A percentile compares a stretch with the other conserved stretches of the same genome.
Evolutionary conservation across 2,888 invertebrate genomes (phyloP).

Genomic region (Epinotia brunnichana): DNA sequence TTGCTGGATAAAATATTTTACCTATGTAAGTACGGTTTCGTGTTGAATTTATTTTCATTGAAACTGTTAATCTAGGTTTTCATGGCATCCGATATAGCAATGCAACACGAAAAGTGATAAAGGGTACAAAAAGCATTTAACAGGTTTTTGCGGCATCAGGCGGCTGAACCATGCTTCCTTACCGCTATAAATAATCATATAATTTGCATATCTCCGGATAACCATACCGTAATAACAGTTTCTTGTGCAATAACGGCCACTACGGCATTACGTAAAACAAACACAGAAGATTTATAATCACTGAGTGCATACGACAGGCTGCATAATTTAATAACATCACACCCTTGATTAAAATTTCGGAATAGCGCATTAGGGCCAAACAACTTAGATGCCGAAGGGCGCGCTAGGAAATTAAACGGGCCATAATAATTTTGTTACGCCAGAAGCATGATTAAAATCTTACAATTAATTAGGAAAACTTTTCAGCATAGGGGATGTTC

Average conservation of each 20-base stretch:
- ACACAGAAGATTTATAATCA: constrained; percentile 74
- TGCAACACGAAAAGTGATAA: constrained; percentile 9
- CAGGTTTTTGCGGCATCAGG: constrained; percentile 32
- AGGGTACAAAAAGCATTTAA: constrained; percentile 23
- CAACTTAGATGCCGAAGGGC: constrained; percentile 73
- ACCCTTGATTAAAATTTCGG: constrained; percentile 83
- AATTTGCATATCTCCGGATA: constrained; percentile 55
- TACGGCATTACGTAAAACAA: constrained; percentile 67
- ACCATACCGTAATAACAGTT: constrained; percentile 58
- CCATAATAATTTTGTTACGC: constrained; percentile 80
- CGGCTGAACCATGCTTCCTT: constrained; percentile 37
- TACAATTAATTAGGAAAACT: constrained; percentile 81
- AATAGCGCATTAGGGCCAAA: constrained; percentile 72
- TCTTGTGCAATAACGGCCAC: constrained; percentile 56
- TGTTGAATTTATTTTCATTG: constrained; percentile 56
- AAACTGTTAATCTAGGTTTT: constrained; percentile 20
- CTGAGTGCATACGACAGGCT: constrained; percentile 81
- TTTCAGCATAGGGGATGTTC: constrained; percentile 57
- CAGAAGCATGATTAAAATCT: constrained; percentile 80
- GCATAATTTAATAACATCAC: constrained; percentile 83
- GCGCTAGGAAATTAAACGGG: constrained; percentile 79
- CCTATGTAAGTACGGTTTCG: constrained; percentile 67
- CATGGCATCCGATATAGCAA: neutral
- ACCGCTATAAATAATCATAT: constrained; percentile 50
- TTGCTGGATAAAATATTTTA: constrained; percentile 50